Evolutionary conservation across 1,140 invertebrate species (phyloP), one percentile per base, ranked within the genome.

Genomic region (Brachionus angularis): DNA sequence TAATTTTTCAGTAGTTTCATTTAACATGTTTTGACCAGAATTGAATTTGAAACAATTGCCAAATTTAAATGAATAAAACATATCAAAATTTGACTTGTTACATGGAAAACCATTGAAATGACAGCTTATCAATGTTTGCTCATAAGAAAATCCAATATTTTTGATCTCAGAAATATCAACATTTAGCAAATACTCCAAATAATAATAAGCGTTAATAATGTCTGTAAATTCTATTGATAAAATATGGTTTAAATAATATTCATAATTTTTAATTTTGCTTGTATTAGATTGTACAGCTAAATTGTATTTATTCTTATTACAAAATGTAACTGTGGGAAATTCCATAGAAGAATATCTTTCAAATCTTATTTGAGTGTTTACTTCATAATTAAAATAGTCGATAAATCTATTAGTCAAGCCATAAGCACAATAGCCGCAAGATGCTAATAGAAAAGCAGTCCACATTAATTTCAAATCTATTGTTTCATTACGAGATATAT

Each of bases 271-370:
- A 7, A 5, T 14, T 5, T n/a, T 14, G 10, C n/a, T n/a, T 7
- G 10, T n/a, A 42, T 5, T 3, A 7, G 16, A 14, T 14, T 42
- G 3, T 14, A 7, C 10, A 14, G 8, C 14, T 8, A 7, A 3
- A 42, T 42, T 14, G n/a, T 39, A 58, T 58, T 31, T 31, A 27
- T 39, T 58, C 25, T 58, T 58, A 18, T 58, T 58, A 25, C 53
- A 58, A 58, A 58, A 58, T 27, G 53, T 58, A 39, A 58, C 33
- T 58, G 53, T 58, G 36, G 53, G 53, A 58, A 39, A 58, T 23
- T 58, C 53, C 21, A 58, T 58, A 0, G 53, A 21, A 21, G 34
- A 16, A 12, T 39, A 39, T 5, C 34, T 5, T 58, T 58, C 53
- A 39, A 39, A 23, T 16, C 33, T 39, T n/a, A 58, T 36, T 39